A percentile compares a stretch with the other conserved stretches of the same genome.
Evolutionary conservation across 2,888 invertebrate genomes (phyloP).

Genomic region (Mimachlamys varia): DNA sequence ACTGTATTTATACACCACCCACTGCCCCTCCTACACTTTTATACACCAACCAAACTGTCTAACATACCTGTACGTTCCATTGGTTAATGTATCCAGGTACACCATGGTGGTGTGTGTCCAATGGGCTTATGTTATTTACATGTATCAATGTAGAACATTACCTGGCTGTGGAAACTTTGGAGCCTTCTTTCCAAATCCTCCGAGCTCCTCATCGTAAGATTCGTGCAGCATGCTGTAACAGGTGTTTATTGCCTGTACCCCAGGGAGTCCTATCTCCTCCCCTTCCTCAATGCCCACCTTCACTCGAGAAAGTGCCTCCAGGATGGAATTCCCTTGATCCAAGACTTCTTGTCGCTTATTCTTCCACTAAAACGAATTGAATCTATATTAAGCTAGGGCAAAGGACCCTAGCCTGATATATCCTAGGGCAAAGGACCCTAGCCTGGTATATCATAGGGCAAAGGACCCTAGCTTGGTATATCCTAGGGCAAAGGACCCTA

Average conservation of each 20-base stretch:
- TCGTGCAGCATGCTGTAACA: slow-evolving; percentile 85
- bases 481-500: neutral
- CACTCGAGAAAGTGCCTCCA: slow-evolving; percentile 84
- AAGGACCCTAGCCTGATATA: neutral
- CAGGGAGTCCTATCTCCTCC: slow-evolving; percentile 47
- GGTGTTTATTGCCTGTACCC: slow-evolving; percentile 78
- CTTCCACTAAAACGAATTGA: slow-evolving; percentile 85
- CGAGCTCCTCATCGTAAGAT: slow-evolving; percentile 86
- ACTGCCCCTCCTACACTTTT: too few relatives aligned
- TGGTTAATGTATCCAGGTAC: too few relatives aligned
- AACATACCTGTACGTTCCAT: too few relatives aligned
- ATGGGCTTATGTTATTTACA: too few relatives aligned
- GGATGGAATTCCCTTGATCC: slow-evolving; percentile 86
- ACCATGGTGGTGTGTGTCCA: too few relatives aligned
- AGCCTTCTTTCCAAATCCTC: slow-evolving; percentile 90
- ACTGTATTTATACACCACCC: too few relatives aligned
- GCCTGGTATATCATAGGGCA: too few relatives aligned
- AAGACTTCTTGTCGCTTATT: slow-evolving; percentile 85
- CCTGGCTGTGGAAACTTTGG: slow-evolving; percentile 96
- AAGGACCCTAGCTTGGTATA: neutral
- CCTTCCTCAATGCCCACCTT: slow-evolving; percentile 46
- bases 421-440: neutral
- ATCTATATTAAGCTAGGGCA: neutral
- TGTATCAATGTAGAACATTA: slow-evolving; percentile 45
- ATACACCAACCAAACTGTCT: too few relatives aligned